phyloP scores from a whole-genome alignment of 1,140 invertebrate genomes.

The Hesperophylax magnus region DNA sequence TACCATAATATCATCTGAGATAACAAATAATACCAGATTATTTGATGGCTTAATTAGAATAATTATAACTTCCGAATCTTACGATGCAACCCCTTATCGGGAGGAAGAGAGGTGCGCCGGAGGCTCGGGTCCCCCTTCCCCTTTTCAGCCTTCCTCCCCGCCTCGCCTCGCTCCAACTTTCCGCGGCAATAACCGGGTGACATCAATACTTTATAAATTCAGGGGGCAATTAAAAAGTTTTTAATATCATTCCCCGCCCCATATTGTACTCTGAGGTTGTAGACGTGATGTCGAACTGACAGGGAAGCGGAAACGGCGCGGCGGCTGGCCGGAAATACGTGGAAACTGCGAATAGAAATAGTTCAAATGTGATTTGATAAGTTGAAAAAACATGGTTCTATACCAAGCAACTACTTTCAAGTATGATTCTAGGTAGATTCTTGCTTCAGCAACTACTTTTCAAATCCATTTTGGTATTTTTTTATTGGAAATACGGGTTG shows the following conservation, averaged over 20 bases:
- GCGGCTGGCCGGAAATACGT: conserved; percentile 1
- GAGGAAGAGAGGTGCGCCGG: conserved; percentile 1
- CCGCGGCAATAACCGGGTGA: conserved; percentile 45
- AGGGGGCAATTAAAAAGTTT: conserved; percentile 54
- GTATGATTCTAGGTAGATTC: too few relatives aligned
- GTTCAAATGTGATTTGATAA: too few relatives aligned
- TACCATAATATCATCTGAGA: not conserved
- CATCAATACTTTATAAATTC: conserved; percentile 56
- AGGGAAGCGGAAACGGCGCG: not conserved
- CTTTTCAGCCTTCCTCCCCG: not conserved
- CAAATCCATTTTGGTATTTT: too few relatives aligned
- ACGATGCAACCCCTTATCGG: conserved; percentile 19
- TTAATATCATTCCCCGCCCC: conserved; percentile 47
- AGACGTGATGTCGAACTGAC: conserved; percentile 29
- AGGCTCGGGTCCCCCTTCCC: not conserved
- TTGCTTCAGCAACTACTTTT: too few relatives aligned
- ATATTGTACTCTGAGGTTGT: conserved; percentile 32
- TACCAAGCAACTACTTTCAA: too few relatives aligned
- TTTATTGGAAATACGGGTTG: too few relatives aligned
- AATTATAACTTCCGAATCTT: conserved; percentile 29
- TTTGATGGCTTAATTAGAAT: conserved; percentile 31
- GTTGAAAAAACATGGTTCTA: too few relatives aligned
- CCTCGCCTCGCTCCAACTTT: conserved; percentile 14
- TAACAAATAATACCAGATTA: conserved; percentile 15
- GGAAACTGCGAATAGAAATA: too few relatives aligned